These are phyloP conservation scores for Perca fluviatilis DNA, from an alignment of 2,113 vertebrate species.

Conservation along the genomic window DNA sequence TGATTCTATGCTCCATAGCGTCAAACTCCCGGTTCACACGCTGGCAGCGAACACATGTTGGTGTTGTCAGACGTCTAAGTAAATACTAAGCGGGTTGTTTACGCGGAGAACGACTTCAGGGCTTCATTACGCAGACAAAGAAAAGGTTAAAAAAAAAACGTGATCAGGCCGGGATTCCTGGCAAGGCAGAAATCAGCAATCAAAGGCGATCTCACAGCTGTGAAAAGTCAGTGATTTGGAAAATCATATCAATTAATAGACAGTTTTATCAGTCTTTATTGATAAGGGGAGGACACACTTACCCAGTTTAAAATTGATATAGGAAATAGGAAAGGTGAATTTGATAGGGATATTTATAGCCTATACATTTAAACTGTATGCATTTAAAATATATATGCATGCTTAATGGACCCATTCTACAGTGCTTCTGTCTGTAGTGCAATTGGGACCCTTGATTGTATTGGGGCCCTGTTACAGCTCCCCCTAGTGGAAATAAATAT, in stretches of 20 bases:
- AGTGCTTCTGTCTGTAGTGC: background rate
- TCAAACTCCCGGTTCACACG: conserved; percentile 40
- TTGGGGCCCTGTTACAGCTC: conserved; percentile 26
- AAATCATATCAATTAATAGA: background rate
- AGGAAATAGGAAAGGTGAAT: background rate
- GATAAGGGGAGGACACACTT: background rate
- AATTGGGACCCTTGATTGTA: background rate
- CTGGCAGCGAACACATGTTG: conserved; percentile 52
- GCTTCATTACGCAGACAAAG: conserved; percentile 25
- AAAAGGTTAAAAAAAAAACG: background rate
- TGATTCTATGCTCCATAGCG: background rate
- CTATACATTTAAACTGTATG: background rate
- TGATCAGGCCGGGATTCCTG: background rate
- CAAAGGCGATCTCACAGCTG: background rate
- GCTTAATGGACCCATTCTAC: background rate
- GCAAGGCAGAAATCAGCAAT: background rate
- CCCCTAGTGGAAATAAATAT: conserved; percentile 51
- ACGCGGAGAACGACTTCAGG: conserved; percentile 10
- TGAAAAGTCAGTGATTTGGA: background rate
- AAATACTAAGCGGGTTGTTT: conserved; percentile 60
- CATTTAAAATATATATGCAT: background rate
- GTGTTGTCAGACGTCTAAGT: conserved; percentile 71
- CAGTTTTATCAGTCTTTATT: background rate
- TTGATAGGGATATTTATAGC: background rate
- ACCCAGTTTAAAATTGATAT: background rate